Evolutionary conservation across 2,888 invertebrate species (phyloP), one percentile per base, ranked within the genome.

Genomic region (Beris chalybata): DNA sequence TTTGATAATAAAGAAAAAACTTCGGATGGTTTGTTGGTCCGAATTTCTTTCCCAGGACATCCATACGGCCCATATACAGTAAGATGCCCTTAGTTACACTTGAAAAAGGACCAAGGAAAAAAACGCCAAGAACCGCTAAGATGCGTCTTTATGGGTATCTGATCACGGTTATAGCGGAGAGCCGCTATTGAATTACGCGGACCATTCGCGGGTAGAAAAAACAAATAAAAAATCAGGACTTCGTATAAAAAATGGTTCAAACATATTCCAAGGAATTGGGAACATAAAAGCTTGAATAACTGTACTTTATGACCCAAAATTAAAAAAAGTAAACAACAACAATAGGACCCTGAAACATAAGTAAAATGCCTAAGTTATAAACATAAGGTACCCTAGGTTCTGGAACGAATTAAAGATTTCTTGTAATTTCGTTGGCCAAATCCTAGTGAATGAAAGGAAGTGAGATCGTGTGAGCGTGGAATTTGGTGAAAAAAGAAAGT

Each of bases 111-210:
- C 55, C 15, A 43, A 22, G 22, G 22, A 22, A 22, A 13, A 13
- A 50, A 61, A 61, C 11, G 13, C 45, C 31, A 30, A 43, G 29
- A 61, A 61, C 61, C 61, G 61, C 61, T 61, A 61, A 61, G 61
- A 32, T 61, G 43, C 12, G 61, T 61, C 52, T 38, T 61, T 15
- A 30, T 47, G 50, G 52, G 52, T 38, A 61, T 61, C 52, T 38
- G 15, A 61, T 7, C 30, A 38, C 15, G 38, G 38, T 61, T 52
- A 52, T 52, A 61, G 61, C 32, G 61, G 61, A 61, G 61, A 61
- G 50, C 59, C 59, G 32, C 61, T 61, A 61, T 61, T 61, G 52
- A 61, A 61, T 61, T 61, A 61, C 61, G 32, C 38, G 29, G 45
- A n/a, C 50, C 50, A 31, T 47, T 15, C 32, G 47, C 61, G 5